Evolutionary conservation across 2,113 vertebrate genomes (phyloP).

Genomic region (Cygnus buccinator): DNA sequence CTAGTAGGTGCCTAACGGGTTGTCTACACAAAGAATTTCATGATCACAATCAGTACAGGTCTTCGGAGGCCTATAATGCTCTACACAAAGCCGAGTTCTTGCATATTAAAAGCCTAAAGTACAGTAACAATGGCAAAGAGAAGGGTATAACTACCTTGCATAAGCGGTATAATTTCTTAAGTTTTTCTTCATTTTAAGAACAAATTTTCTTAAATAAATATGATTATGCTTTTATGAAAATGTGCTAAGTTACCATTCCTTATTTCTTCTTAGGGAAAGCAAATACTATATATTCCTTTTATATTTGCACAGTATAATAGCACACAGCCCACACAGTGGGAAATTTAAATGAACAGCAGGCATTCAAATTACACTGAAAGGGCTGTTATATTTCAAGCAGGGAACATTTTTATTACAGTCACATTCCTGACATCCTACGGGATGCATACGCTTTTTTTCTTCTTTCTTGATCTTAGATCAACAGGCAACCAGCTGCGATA

Average conservation of each 20-base stretch:
- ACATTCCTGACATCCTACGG: not conserved
- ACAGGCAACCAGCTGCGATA: not conserved
- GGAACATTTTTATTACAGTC: slow-evolving; percentile 32
- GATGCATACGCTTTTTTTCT: not conserved
- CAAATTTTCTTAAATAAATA: not conserved
- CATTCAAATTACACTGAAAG: slow-evolving; percentile 7
- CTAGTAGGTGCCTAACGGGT: not conserved
- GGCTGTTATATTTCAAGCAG: slow-evolving; percentile 25
- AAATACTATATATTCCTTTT: not conserved
- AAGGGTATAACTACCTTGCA: not conserved
- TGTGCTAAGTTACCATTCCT: not conserved
- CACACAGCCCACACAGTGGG: not conserved
- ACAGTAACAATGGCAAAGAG: not conserved
- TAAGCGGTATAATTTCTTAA: not conserved
- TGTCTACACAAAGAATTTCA: not conserved
- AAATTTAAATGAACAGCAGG: slow-evolving; percentile 57
- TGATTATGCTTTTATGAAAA: not conserved
- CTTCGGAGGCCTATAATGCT: not conserved
- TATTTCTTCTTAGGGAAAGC: not conserved
- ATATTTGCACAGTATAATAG: not conserved
- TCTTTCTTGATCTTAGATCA: not conserved
- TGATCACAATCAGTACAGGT: not conserved
- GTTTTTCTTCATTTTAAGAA: not conserved
- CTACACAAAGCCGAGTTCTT: not conserved
- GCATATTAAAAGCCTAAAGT: not conserved